phyloP scores from a whole-genome alignment of 2,113 vertebrate species.

The Zingel zingel region DNA sequence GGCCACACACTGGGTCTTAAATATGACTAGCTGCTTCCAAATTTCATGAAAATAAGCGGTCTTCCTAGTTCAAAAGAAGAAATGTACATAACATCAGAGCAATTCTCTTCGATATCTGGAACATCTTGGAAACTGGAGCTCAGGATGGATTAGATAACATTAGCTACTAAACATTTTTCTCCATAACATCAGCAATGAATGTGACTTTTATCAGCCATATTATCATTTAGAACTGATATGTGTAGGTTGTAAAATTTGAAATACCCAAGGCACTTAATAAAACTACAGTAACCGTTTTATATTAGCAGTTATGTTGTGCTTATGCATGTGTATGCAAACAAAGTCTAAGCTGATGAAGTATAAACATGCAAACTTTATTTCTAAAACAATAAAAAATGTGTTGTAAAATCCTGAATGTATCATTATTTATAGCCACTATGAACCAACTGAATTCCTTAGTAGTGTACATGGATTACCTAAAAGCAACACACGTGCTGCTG shows the following conservation, averaged over 20 bases:
- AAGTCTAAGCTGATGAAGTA: background rate
- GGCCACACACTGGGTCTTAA: background rate
- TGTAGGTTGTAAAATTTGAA: background rate
- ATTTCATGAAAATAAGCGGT: background rate
- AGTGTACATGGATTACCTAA: background rate
- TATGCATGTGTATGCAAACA: background rate
- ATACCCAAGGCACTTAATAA: background rate
- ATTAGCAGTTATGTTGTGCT: background rate
- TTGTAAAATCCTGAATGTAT: background rate
- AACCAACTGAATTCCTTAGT: background rate
- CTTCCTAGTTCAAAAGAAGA: background rate
- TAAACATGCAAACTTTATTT: background rate
- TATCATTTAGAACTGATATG: background rate
- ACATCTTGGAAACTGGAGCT: background rate
- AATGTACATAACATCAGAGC: background rate
- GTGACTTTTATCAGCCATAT: background rate
- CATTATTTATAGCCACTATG: background rate
- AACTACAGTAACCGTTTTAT: background rate
- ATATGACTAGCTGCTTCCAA: background rate
- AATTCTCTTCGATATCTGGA: background rate
- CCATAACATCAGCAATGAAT: background rate
- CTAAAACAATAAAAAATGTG: background rate
- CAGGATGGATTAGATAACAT: background rate
- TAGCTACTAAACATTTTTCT: background rate
- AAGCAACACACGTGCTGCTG: background rate